A percentile compares a stretch with the other conserved stretches of the same genome.
Evolutionary conservation across 2,888 invertebrate species (phyloP).

Genomic region (Synanthedon myopaeformis): DNA sequence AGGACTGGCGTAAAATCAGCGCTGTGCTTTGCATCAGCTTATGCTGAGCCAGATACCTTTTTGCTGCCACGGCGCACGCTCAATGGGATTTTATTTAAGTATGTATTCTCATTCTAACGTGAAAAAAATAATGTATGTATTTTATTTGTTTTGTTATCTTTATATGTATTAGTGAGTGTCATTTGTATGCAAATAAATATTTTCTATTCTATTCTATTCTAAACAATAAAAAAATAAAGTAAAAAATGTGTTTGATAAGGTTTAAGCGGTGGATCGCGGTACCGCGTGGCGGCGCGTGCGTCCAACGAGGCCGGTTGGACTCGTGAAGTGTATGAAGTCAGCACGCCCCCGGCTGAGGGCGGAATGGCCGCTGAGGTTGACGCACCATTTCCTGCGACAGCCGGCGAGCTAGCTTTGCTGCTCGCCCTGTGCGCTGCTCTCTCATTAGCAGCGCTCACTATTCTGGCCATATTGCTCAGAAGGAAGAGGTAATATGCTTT

Average conservation of each 20-base stretch:
- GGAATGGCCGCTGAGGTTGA: conserved; percentile 58
- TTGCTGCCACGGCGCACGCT: too few species aligned
- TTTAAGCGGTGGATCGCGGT: conserved; percentile 69
- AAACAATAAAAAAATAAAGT: neutral
- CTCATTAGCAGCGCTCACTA: conserved; percentile 66
- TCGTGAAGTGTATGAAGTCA: conserved; percentile 71
- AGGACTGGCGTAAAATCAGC: too few species aligned
- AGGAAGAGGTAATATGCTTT: conserved; percentile 41
- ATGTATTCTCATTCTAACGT: too few species aligned
- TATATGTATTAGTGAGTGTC: too few species aligned
- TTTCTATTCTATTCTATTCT: too few species aligned
- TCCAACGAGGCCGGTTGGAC: conserved; percentile 74
- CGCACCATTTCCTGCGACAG: conserved; percentile 58
- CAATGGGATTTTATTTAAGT: too few species aligned
- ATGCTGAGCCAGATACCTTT: too few species aligned
- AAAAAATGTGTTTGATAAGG: conserved; percentile 18
- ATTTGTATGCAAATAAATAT: too few species aligned
- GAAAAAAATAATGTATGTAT: too few species aligned
- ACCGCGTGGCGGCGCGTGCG: conserved; percentile 71
- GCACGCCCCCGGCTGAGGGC: conserved; percentile 68
- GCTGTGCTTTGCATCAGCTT: too few species aligned
- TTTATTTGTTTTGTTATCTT: too few species aligned
- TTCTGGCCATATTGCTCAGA: conserved; percentile 70
- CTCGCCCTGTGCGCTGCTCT: conserved; percentile 69
- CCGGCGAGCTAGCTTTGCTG: conserved; percentile 55